Percentiles rank a stretch among this genome's conserved stretches.
Evolutionary conservation across 1,140 invertebrate species (phyloP).

Genomic region (Cepaea nemoralis): DNA sequence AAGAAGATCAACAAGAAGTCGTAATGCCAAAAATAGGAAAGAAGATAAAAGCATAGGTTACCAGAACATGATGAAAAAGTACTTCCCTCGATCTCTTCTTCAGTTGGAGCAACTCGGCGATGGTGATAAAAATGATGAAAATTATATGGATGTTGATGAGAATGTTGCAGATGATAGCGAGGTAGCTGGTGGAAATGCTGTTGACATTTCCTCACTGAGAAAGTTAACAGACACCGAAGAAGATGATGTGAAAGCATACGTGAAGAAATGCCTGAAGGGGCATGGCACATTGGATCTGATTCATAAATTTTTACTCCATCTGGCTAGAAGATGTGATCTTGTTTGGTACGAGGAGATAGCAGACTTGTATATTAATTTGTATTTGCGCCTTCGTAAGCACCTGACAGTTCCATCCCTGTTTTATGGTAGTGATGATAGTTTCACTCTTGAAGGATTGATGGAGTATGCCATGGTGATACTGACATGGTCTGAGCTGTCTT

Average conservation of each 20-base stretch:
- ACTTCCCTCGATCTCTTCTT: conserved; percentile 64
- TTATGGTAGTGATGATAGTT: conserved; percentile 46
- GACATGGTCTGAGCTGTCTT: conserved; percentile 54
- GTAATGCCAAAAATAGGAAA: conserved; percentile 41
- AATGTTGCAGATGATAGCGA: neutral
- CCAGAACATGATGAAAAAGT: conserved; percentile 65
- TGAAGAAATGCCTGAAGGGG: conserved; percentile 56
- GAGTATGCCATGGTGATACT: conserved; percentile 37
- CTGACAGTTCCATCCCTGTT: conserved; percentile 57
- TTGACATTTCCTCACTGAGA: neutral
- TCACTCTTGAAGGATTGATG: neutral
- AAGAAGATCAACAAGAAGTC: conserved; percentile 29
- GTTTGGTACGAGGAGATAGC: conserved; percentile 48
- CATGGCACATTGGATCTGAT: conserved; percentile 63
- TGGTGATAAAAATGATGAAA: conserved; percentile 4
- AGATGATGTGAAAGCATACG: conserved; percentile 50
- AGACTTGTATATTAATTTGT: conserved; percentile 59
- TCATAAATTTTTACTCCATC: conserved; percentile 56
- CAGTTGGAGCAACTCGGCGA: neutral
- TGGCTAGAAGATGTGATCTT: conserved; percentile 45
- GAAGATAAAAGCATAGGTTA: conserved; percentile 67
- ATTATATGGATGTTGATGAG: neutral
- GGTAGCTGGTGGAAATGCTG: neutral
- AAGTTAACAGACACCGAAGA: conserved; percentile 43
- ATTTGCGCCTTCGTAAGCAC: conserved; percentile 57